These are phyloP conservation scores for Pseudorasbora parva DNA, from an alignment of 2,113 vertebrate species.

Conservation along the genomic window DNA sequence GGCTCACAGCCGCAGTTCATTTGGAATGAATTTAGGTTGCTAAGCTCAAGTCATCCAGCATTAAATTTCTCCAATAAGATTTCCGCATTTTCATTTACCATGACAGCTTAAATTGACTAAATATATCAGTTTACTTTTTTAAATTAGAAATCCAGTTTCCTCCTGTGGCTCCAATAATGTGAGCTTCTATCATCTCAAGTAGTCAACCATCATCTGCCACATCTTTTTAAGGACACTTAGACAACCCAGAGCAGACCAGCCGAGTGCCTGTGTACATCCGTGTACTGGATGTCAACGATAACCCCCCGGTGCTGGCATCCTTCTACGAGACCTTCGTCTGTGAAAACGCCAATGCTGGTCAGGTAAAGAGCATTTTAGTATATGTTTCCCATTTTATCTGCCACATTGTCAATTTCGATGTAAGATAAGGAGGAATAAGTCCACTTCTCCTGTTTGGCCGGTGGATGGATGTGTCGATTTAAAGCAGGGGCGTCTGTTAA, in stretches of 20 bases:
- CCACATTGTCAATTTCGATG: slow-evolving; percentile 44
- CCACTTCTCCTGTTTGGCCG: background rate
- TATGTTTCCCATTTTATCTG: slow-evolving; percentile 8
- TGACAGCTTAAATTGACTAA: slow-evolving; percentile 21
- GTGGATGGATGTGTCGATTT: slow-evolving; percentile 40
- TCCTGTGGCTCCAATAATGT: background rate
- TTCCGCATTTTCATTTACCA: slow-evolving; percentile 15
- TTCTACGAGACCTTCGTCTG: slow-evolving; percentile 93
- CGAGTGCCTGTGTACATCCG: slow-evolving; percentile 86
- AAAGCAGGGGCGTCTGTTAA: slow-evolving; percentile 47
- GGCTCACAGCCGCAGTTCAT: slow-evolving; percentile 12
- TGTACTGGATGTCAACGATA: slow-evolving; percentile 94
- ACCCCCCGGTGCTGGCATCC: slow-evolving; percentile 87
- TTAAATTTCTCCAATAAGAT: slow-evolving; percentile 23
- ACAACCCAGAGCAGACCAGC: slow-evolving; percentile 88
- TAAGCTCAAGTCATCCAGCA: slow-evolving; percentile 32
- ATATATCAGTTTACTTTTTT: slow-evolving; percentile 25
- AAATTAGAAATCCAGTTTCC: slow-evolving; percentile 26
- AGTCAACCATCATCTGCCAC: background rate
- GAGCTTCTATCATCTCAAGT: background rate
- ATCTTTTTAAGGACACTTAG: slow-evolving; percentile 66
- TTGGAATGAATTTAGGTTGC: slow-evolving; percentile 12
- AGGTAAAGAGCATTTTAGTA: slow-evolving; percentile 75
- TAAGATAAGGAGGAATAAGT: slow-evolving; percentile 39
- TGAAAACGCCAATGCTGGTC: slow-evolving; percentile 90